Base-by-base conservation (phyloP, 2,797 vertebrate genomes). In the Phrynocephalus vlangalii region DNA sequence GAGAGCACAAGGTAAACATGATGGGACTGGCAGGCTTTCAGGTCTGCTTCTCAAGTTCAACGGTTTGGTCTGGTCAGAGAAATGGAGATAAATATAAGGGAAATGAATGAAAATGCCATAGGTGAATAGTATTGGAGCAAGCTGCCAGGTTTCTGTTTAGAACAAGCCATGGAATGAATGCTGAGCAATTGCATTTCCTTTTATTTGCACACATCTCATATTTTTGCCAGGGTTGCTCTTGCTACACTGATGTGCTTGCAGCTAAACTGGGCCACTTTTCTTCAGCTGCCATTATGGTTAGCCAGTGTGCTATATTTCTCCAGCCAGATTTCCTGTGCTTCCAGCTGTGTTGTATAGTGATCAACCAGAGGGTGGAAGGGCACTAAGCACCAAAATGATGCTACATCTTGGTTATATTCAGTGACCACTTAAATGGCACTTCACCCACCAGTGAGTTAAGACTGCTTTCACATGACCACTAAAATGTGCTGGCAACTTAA, bases 1-100 rank as follows among this genome's bases (percentile, higher is more conserved):
- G 82, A 88, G 66, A 91, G 76, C 91, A 90, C 86, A 93, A 94
- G 86, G 89, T 92, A 92, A 91, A 76, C 33, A 70, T 84, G 90
- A 79, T 56, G 30, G 13, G 30, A 67, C 79, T 86, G 78, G 70
- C 5, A 18, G 89, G 80, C 80, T 81, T 91, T 82, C 86, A 11
- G 3, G 3, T 82, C 88, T 82, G 87, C 87, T 78, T 81, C 52
- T 66, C 9, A 89, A 79, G 89, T 56, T 79, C 66, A 91, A 80
- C 2, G 71, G 52, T 80, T 83, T 91, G 13, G 44, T 28, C 11
- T 20, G 73, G 80, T 67, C 56, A 88, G 52, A 66, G 85, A 20
- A 56, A 86, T 30, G 77, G 38, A 89, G 87, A 15, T 60, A 50
- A 76, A 48, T 48, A 84, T 11, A 70, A 87, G 85, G 84, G 84